These are phyloP conservation scores for Melolontha melolontha DNA, from an alignment of 2,888 invertebrate genomes.

Conservation along the genomic window DNA sequence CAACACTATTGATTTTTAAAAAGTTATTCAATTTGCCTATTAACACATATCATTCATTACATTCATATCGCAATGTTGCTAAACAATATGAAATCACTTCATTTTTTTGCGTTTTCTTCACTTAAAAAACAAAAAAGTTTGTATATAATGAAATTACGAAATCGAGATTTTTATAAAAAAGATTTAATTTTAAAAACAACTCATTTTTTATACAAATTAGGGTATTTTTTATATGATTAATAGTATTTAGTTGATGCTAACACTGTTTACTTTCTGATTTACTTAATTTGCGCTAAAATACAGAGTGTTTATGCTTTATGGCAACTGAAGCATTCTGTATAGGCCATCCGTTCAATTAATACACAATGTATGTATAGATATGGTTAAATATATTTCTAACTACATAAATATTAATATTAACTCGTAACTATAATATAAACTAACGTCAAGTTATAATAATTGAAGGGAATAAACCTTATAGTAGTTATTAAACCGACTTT, in stretches of 20 bases:
- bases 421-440: slow-evolving; percentile 20
- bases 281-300: slow-evolving; percentile 11
- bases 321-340: slow-evolving; percentile 8
- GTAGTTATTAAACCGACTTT: slow-evolving; percentile 25
- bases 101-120: no score
- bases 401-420: slow-evolving; percentile 25
- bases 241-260: background rate
- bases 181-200: no score
- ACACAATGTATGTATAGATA: slow-evolving; percentile 9
- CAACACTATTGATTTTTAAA: no score
- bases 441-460: slow-evolving; percentile 14
- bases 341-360: slow-evolving; percentile 7
- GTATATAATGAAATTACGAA: no score
- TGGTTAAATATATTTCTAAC: slow-evolving; percentile 1
- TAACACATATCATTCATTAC: no score
- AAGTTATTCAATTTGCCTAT: no score
- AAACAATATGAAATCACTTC: no score
- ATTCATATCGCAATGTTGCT: no score
- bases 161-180: no score
- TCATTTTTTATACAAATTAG: no score
- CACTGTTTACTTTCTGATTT: background rate
- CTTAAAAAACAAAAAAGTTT: no score
- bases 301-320: background rate
- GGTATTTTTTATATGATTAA: no score
- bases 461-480: slow-evolving; percentile 7